Conservation (phyloP, 1,140 invertebrate species). For the Drosophila truncata region DNA sequence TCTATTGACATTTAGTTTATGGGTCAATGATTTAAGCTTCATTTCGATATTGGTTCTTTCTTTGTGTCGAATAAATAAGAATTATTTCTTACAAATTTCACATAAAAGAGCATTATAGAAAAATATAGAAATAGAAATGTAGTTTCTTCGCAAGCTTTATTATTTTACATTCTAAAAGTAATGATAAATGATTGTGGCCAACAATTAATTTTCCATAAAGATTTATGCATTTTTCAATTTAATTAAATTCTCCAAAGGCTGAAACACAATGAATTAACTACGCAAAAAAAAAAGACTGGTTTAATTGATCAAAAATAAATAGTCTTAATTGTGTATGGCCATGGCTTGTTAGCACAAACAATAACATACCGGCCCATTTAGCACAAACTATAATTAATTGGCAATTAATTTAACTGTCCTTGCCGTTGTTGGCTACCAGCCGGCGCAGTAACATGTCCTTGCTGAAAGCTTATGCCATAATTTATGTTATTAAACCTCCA, state of each 20-base stretch:
- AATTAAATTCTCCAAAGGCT: slow-evolving; percentile 23
- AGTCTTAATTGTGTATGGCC: slow-evolving; percentile 39
- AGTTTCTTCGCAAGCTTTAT: no score
- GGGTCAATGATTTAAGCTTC: slow-evolving; percentile 42
- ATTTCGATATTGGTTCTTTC: slow-evolving; percentile 10
- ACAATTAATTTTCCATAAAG: slow-evolving; percentile 3
- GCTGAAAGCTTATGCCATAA: slow-evolving; percentile 42
- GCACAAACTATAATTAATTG: slow-evolving; percentile 70
- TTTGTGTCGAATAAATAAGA: slow-evolving; percentile 13
- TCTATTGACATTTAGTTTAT: slow-evolving; percentile 41
- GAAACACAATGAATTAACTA: background rate
- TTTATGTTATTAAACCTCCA: slow-evolving; percentile 45
- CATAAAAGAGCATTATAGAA: background rate
- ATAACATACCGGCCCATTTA: slow-evolving; percentile 42
- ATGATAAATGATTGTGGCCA: background rate
- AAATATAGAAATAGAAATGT: background rate
- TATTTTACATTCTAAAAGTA: background rate
- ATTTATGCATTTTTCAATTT: slow-evolving; percentile 26
- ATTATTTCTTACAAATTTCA: background rate
- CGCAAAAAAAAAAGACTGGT: slow-evolving; percentile 5
- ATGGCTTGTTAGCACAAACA: slow-evolving; percentile 44
- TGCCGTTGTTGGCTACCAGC: slow-evolving; percentile 17
- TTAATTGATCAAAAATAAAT: slow-evolving; percentile 44
- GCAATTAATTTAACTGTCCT: slow-evolving; percentile 64
- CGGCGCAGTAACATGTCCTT: slow-evolving; percentile 32